Evolutionary conservation across 2,113 vertebrate genomes (phyloP).

Genomic region (Dicerorhinus sumatrensis): DNA sequence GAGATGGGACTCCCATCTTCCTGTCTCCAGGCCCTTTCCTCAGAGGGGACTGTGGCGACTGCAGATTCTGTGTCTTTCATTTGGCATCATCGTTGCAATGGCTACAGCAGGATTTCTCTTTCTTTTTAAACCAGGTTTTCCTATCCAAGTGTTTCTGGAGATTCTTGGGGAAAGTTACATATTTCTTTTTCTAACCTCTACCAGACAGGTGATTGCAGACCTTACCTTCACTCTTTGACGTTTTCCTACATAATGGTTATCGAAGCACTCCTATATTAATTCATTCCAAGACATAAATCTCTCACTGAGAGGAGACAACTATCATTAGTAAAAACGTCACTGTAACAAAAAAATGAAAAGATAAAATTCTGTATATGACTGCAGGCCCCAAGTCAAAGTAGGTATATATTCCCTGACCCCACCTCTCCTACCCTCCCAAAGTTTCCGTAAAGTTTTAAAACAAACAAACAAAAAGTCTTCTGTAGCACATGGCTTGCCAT

Average conservation of each 20-base stretch:
- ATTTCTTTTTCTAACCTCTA: background rate
- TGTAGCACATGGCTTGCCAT: background rate
- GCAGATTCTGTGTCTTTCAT: background rate
- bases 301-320: background rate
- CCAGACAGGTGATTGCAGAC: background rate
- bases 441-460: background rate
- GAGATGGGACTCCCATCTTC: background rate
- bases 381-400: background rate
- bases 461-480: background rate
- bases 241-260: background rate
- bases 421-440: background rate
- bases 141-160: background rate
- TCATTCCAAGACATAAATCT: background rate
- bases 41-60: fast-evolving
- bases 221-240: background rate
- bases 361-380: background rate
- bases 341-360: background rate
- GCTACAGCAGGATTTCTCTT: background rate
- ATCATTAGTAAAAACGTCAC: background rate
- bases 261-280: background rate
- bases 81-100: background rate
- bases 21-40: background rate
- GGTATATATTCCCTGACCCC: background rate
- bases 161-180: background rate
- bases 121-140: background rate